Base-by-base conservation (phyloP, 2,797 vertebrate genomes). In the Nyctalus aviator region DNA sequence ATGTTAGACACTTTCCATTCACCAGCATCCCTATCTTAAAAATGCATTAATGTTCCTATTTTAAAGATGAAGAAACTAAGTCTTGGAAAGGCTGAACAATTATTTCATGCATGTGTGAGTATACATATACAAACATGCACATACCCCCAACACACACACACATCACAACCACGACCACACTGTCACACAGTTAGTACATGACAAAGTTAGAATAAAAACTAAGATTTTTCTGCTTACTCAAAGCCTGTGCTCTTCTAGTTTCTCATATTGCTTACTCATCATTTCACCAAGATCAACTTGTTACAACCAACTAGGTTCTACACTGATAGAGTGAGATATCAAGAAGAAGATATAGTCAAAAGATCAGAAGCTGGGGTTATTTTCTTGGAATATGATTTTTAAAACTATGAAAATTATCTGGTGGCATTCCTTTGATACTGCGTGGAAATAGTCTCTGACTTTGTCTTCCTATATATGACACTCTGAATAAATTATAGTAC, bases 181-280 rank as follows among this genome's bases (percentile, higher is more conserved):
- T 50, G 23, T 76, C 30, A 55, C 44, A 57, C 30, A 71, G 17
- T 68, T 82, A 82, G 37, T 44, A 64, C 17, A 6, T 27, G 37
- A 75, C 14, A 59, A 81, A 95, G 27, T 69, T 20, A 91, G 88
- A 41, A 90, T 55, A 71, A 76, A 90, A 78, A 94, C 32, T 35
- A 48, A 82, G 25, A 78, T 71, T 35, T 57, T 25, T 73, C 66
- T 21, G 75, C 44, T 32, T 46, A 46, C 27, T 7, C 78, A 91
- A 89, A 91, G 48, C 10, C 20, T 87, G 21, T 71, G 21, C 14
- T 81, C 18, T 81, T 86, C 23, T 76, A 69, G 11, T 62, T 86
- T 88, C 21, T 93, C 44, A 59, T 46, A 44, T 0, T 73, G 18
- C 14, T 87, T 46, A 41, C 8, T 86, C 8, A 30, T 86, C 41